phyloP scores from a whole-genome alignment of 2,797 vertebrate genomes.

The Sciurus vulgaris region DNA sequence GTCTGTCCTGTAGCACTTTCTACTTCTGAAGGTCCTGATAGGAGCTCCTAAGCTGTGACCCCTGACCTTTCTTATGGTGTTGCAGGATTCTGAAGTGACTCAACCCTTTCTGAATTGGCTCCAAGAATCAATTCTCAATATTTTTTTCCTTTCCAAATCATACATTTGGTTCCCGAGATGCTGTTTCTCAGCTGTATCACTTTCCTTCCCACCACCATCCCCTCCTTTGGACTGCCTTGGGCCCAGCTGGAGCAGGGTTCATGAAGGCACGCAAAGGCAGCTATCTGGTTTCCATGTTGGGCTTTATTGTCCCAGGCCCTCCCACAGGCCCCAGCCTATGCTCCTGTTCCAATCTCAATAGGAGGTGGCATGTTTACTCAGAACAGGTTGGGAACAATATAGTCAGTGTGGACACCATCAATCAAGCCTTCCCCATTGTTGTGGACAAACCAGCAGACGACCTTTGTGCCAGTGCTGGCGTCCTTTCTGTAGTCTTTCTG shows the following conservation, averaged over 20 bases:
- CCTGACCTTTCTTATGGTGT: background rate
- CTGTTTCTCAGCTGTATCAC: slow-evolving; percentile 47
- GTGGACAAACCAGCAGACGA: slow-evolving; percentile 94
- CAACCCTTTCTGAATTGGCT: background rate
- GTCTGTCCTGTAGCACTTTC: background rate
- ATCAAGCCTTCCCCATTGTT: slow-evolving; percentile 92
- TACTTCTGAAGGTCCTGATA: background rate
- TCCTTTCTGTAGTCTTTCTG: slow-evolving; percentile 93
- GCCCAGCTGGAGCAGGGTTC: background rate
- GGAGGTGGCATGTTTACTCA: slow-evolving; percentile 43
- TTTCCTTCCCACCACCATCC: background rate
- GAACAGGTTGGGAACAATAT: slow-evolving; percentile 90
- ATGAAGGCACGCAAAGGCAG: background rate
- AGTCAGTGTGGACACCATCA: slow-evolving; percentile 92
- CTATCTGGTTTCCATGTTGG: background rate
- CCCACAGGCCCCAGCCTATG: background rate
- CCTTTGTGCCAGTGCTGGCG: slow-evolving; percentile 82
- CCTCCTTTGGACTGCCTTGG: background rate
- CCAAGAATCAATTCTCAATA: background rate
- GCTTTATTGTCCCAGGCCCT: slow-evolving; percentile 68
- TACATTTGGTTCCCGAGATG: background rate
- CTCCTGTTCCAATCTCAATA: background rate
- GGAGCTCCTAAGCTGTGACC: background rate
- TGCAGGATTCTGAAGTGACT: background rate
- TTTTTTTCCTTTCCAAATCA: background rate